Evolutionary conservation across 2,888 invertebrate genomes (phyloP), one percentile per base, ranked within the genome.

Genomic region (Pelosia muscerda): DNA sequence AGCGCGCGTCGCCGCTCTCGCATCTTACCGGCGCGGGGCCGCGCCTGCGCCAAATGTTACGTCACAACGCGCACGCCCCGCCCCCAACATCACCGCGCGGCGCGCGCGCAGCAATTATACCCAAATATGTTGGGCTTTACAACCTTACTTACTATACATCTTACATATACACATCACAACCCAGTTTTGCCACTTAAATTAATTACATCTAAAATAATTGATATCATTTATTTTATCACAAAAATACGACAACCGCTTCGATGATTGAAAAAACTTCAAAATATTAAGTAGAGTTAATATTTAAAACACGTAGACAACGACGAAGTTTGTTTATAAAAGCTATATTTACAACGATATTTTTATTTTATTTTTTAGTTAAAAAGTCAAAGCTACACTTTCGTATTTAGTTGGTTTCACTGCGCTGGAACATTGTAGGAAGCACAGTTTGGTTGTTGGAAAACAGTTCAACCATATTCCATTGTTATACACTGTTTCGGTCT

Each of bases 241-340:
- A 94, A 94, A 94, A 94, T 93, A 94, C 94, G 94, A 95, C 94
- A 95, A 94, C 95, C 94, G 92, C 90, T 94, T 94, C 94, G 94
- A 93, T 94, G 93, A 89, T 89, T 79, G 85, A 89, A 91, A 92
- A 92, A 89, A 84, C 86, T 92, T 89, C 88, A 86, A 90, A 92
- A 91, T 90, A 74, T 77, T 70, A 76, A 55, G 82, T 61, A 65
- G 62, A 74, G 63, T 72, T 68, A 66, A 71, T 65, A 70, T 67
- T 70, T 61, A 76, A 87, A 89, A 90, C 87, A 91, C 87, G 88
- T 90, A 92, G 92, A 92, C 90, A 87, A 92, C 86, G 89, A 89
- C 76, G 82, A 88, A 72, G 82, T 77, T 78, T 79, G 76, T 75
- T 70, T 82, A 80, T 76, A 79, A 74, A 73, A 71, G 65, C 68